Evolutionary conservation across 2,888 invertebrate species (phyloP).

Genomic region (Ennomos fuscantarius): DNA sequence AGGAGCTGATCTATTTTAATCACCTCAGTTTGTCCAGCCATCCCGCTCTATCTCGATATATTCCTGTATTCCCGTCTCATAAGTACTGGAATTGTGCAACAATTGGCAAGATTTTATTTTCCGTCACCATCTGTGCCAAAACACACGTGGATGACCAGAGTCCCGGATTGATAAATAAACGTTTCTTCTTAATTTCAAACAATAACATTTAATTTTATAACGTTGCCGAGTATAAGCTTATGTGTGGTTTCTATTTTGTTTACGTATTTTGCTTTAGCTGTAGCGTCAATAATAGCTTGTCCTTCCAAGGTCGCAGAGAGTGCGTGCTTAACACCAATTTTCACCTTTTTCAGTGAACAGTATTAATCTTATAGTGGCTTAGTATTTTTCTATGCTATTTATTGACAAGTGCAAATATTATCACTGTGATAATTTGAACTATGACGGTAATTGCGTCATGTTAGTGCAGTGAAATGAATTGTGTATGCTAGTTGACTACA

Average conservation of each 20-base stretch:
- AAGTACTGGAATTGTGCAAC: conserved; percentile 68
- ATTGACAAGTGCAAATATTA: conserved; percentile 44
- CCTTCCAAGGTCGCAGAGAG: conserved; percentile 50
- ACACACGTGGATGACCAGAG: conserved; percentile 71
- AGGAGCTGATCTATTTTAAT: conserved; percentile 79
- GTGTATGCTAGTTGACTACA: conserved; percentile 54
- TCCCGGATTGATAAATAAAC: conserved; percentile 45
- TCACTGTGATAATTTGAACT: conserved; percentile 43
- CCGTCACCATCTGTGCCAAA: conserved; percentile 65
- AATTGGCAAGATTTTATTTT: conserved; percentile 76
- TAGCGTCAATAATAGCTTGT: conserved; percentile 31
- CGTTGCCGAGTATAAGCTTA: conserved; percentile 26
- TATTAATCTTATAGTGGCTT: conserved; percentile 46
- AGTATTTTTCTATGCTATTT: conserved; percentile 54
- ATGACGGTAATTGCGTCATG: conserved; percentile 47
- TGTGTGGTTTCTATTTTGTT: conserved; percentile 29
- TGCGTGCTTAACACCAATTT: conserved; percentile 45
- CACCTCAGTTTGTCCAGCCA: conserved; percentile 58
- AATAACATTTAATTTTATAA: conserved; percentile 17
- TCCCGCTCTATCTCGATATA: conserved; percentile 49
- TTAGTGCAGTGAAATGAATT: conserved; percentile 70
- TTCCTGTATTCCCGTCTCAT: conserved; percentile 50
- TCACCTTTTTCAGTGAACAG: conserved; percentile 49
- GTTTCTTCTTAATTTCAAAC: conserved; percentile 26
- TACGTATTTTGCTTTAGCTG: conserved; percentile 33